Conservation (phyloP, 2,888 invertebrate genomes). For the Caenorhabditis sp. region DNA sequence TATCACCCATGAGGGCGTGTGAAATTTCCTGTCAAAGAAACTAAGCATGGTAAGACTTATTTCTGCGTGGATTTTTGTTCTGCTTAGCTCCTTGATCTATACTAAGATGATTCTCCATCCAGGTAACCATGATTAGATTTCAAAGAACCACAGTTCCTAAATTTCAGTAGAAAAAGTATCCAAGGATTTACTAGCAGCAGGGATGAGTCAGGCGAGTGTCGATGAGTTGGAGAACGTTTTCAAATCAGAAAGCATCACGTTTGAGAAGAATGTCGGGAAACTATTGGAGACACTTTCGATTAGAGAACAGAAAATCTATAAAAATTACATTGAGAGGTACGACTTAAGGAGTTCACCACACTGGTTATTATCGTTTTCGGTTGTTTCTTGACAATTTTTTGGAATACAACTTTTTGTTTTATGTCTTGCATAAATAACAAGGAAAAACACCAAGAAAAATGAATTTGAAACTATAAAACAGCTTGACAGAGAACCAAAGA, state of each 20-base stretch:
- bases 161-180: neutral
- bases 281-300: neutral
- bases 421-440: too few species aligned
- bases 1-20: too few species aligned
- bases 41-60: too few species aligned
- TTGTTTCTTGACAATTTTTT: neutral
- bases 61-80: too few species aligned
- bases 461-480: too few species aligned
- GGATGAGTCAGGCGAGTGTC: neutral
- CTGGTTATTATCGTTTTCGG: neutral
- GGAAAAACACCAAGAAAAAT: too few species aligned
- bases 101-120: too few species aligned
- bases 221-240: neutral
- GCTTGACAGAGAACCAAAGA: too few species aligned
- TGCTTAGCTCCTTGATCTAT: too few species aligned
- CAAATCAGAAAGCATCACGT: too few species aligned
- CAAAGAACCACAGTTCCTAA: neutral
- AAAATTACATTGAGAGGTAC: neutral
- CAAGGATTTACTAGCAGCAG: neutral
- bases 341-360: neutral
- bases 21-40: too few species aligned
- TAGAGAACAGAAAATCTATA: neutral
- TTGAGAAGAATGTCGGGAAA: neutral
- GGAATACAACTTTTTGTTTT: too few species aligned
- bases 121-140: neutral